Evolutionary conservation across 2,888 invertebrate genomes (phyloP).

Genomic region (Tipula unca): DNA sequence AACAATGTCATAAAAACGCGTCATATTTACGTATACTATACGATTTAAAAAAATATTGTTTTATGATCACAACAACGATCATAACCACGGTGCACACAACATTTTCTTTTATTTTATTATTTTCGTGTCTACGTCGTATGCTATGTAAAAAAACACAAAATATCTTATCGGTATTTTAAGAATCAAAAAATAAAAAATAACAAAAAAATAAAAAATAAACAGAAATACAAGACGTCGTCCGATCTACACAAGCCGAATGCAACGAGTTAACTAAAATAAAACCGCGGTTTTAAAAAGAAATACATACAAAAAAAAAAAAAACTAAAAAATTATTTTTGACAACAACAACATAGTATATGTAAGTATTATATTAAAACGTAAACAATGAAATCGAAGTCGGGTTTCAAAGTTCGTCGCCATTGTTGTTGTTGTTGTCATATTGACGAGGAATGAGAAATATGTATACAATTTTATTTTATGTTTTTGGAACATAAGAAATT

Average conservation of each 20-base stretch:
- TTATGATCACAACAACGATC: too few species aligned
- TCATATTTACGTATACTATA: background rate
- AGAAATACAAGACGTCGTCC: background rate
- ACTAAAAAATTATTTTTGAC: background rate
- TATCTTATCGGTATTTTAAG: background rate
- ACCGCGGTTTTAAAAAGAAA: background rate
- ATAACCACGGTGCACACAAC: background rate
- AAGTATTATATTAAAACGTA: too few species aligned
- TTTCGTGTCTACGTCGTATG: too few species aligned
- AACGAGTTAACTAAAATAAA: background rate
- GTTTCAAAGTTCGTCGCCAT: background rate
- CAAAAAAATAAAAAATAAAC: background rate
- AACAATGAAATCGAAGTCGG: constrained; percentile 14
- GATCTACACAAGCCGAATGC: background rate
- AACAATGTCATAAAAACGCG: background rate
- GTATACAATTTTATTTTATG: background rate
- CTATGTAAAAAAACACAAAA: too few species aligned
- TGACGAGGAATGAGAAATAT: background rate
- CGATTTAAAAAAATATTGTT: too few species aligned
- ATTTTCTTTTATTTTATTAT: background rate
- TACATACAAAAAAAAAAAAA: too few species aligned
- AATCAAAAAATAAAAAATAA: background rate
- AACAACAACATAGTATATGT: background rate
- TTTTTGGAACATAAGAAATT: background rate
- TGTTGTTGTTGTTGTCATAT: background rate